Base-by-base conservation (phyloP, 2,888 invertebrate species). In the Cheilosia impressa region DNA sequence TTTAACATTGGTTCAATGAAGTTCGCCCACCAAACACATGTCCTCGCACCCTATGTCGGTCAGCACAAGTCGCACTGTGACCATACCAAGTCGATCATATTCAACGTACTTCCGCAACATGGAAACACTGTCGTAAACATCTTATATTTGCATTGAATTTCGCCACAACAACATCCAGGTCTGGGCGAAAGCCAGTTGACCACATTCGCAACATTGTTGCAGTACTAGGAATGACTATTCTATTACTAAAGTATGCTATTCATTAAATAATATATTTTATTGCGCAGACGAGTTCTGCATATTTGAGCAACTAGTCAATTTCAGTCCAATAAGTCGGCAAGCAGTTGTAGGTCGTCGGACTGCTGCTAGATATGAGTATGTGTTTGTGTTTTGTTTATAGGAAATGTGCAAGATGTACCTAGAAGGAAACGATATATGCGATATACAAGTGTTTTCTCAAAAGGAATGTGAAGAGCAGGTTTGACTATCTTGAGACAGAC, bases 181-280 rank as follows among this genome's bases (percentile, higher is more conserved):
- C 57, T 52, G 27, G 41, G 68, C 57, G 31, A n/a, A 19, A 60
- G 22, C 55, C 55, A 63, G 13, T 66, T 53, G 27, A 34, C 57
- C 34, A 53, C 55, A 58, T 24, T 43, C 62, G 76, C 72, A 63
- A 77, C 81, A 85, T 31, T 77, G 81, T 72, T 77, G 81, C 65
- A 81, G 31, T 57, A 41, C 69, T 71, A 63, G 60, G 60, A 68
- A 83, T 87, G 82, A n/a, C 45, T 45, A 17, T 17, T 80, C 47
- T 85, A 87, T 83, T 83, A 71, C 72, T 71, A 76, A 85, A 87
- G 76, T 87, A 76, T 83, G 80, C 80, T 82, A 82, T 83, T 85
- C 88, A 88, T 88, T 88, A 88, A 88, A 87, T 87, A 87, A 88
- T 81, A 88, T 88, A 88, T 88, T 88, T 88, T 88, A 88, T 88